Evolutionary conservation across 2,113 vertebrate species (phyloP).

Genomic region (Rhagologus leucostigma): DNA sequence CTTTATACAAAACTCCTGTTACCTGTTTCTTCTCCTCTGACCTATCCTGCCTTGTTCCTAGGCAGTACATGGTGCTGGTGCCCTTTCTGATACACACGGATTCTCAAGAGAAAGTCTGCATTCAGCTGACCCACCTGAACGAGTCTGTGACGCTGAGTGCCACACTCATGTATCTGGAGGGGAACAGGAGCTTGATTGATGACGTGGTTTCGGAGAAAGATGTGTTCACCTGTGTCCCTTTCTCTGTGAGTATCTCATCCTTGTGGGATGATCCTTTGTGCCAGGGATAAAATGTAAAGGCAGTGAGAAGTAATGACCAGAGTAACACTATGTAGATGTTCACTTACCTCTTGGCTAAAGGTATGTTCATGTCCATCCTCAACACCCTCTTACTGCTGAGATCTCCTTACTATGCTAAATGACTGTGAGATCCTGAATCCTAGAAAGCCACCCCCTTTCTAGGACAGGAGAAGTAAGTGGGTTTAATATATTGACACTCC

Average conservation of each 20-base stretch:
- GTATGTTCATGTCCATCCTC: background rate
- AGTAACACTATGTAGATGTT: background rate
- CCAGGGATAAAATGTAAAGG: background rate
- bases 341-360: background rate
- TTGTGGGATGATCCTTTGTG: background rate
- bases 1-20: background rate
- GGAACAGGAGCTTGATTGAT: slow-evolving; percentile 60
- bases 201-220: background rate
- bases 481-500: background rate
- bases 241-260: slow-evolving; percentile 41
- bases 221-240: slow-evolving; percentile 19
- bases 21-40: background rate
- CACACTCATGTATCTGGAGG: background rate
- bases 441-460: background rate
- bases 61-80: slow-evolving; percentile 65
- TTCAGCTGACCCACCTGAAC: slow-evolving; percentile 72
- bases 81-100: background rate
- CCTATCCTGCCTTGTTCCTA: background rate
- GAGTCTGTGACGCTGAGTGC: slow-evolving; percentile 63
- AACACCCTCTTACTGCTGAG: background rate
- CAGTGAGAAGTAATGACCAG: background rate
- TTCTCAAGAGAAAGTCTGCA: slow-evolving; percentile 55
- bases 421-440: background rate
- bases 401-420: background rate
- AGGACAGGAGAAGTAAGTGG: background rate